A percentile compares a stretch with the other conserved stretches of the same genome.
Conservation (phyloP, 2,888 invertebrate genomes). For the Linnaemya vulpina region DNA sequence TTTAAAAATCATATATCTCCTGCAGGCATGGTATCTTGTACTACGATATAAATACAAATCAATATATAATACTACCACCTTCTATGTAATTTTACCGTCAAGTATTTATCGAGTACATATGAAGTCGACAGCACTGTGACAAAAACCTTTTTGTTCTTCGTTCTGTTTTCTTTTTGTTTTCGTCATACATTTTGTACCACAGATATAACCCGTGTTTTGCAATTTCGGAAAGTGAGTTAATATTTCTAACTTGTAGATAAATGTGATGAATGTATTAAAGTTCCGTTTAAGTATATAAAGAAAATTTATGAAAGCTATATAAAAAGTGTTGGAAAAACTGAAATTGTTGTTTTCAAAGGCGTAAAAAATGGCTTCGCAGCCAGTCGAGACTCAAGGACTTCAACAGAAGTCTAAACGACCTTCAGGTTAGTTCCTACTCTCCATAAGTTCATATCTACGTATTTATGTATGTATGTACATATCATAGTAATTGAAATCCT, state of each 20-base stretch:
- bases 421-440: conserved; percentile 83
- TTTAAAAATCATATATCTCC: no score
- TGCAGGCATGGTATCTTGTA: no score
- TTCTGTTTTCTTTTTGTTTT: conserved; percentile 42
- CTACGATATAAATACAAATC: no score
- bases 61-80: no score
- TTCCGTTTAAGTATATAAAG: neutral
- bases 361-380: conserved; percentile 77
- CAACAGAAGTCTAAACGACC: conserved; percentile 84
- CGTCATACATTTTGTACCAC: conserved; percentile 14
- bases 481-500: no score
- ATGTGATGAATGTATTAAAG: conserved; percentile 10
- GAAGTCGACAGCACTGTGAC: conserved; percentile 1
- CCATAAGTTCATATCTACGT: neutral
- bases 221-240: neutral
- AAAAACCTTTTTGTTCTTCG: neutral
- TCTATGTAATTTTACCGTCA: no score
- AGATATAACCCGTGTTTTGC: no score
- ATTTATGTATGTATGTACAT: no score
- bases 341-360: neutral
- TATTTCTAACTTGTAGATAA: conserved; percentile 9
- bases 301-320: neutral
- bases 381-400: conserved; percentile 80
- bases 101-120: neutral
- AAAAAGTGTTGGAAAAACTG: neutral